Evolutionary conservation across 2,113 vertebrate species (phyloP), one percentile per base, ranked within the genome.

Genomic region (Jacana jacana): DNA sequence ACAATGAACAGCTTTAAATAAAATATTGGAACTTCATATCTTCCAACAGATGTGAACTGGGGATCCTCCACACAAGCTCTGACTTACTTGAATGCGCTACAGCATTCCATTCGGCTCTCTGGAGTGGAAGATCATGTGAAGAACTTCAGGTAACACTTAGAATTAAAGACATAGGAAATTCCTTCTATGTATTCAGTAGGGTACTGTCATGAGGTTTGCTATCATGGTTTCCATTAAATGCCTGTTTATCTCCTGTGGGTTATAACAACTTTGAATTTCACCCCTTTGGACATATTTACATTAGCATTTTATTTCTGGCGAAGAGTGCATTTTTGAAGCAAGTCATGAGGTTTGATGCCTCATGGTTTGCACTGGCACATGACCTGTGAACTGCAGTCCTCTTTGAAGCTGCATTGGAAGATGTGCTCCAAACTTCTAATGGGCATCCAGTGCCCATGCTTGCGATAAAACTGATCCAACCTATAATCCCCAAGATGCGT

Each of bases 41-140:
- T 95, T 91, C 57, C 58, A 93, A 92, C 98, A 99, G 99, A 99
- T 98, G 99, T 99, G 91, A 99, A 99, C 97, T 99, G 99, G 99
- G 99, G 99, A 44, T 99, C 99, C 3, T 99, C 99, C 11, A 99
- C 99, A 3, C 99, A 99, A 98, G 99, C 99, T 33, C 97, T 99
- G 98, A 99, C 99, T 55, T 99, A 99, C 93, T 98, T 99, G 94
- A 99, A 98, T 97, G 99, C 99, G 6, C 94, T 99, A 79, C 99
- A 99, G 81, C 99, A 99, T 98, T 99, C 99, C 11, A 98, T 99
- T 81, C 98, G 99, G 31, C 99, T 99, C 89, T 98, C 99, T 6
- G 99, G 99, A 39, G 99, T 99, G 11, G 99, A 99, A 94, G 99
- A 99, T 94, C 99, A 99, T 1, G 97, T 99, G 96, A 99, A 99